Evolutionary conservation across 2,113 vertebrate species (phyloP), one percentile per base, ranked within the genome.

Genomic region (Vulpes ferrilata): DNA sequence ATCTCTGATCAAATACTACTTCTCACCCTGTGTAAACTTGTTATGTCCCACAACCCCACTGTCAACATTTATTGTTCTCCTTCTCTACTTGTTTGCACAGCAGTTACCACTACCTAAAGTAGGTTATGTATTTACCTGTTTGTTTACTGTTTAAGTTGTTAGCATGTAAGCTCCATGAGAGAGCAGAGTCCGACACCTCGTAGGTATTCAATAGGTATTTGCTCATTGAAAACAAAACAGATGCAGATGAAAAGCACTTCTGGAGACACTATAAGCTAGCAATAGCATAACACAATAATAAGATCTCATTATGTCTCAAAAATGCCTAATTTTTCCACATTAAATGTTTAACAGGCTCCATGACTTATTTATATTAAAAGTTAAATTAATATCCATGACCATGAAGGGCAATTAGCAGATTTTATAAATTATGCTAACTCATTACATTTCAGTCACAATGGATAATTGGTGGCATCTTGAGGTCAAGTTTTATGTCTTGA

Each of bases 371-470:
- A 67, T 88, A 55, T 80, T 78, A 87, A 87, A 57, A 84, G 57
- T 4, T 65, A 87, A 27, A 88, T 83, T 67, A 76, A 90, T 60
- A 65, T 25, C 16, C 27, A 88, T 19, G 30, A 59, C 9, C 22
- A 87, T 55, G 6, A 87, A 95, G n/a, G 27, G 8, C 17, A 97
- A 90, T 80, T 94, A 67, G 62, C 7, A 84, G 64, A 90, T 79
- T 87, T 94, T 86, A 85, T 76, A 92, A 96, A 95, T 79, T 65
- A 94, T 55, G 13, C 5, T 64, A 78, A 35, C 22, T 71, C 59
- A 85, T 65, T 82, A 85, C 59, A 57, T 62, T 82, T 88, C 43
- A 30, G 43, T 69, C 12, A 85, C 19, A 95, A 71, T 65, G 19
- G 9, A n/a, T 89, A 95, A 95, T 57, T 85, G 30, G 53, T 76